phyloP scores from a whole-genome alignment of 1,140 invertebrate species.

The Diorhabda carinulata region DNA sequence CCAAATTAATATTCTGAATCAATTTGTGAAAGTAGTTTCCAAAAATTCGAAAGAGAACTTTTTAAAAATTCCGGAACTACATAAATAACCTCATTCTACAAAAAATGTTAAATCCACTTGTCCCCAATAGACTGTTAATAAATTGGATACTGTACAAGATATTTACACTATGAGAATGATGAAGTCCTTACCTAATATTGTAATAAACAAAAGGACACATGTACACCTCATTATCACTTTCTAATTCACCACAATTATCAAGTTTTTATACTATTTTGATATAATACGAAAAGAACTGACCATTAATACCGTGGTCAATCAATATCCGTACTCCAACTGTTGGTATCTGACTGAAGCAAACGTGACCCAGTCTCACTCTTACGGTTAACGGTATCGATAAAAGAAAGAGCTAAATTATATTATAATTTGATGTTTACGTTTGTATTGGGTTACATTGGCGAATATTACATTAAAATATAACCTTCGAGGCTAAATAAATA shows the following conservation, averaged over 20 bases:
- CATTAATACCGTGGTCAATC: not conserved
- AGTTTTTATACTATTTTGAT: not conserved
- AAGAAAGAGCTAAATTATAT: not conserved
- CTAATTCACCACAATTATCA: not conserved
- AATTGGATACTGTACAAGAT: not conserved
- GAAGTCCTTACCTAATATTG: not conserved
- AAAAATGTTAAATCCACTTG: not conserved
- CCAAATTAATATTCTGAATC: too few relatives aligned
- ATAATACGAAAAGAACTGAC: not conserved
- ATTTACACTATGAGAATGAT: not conserved
- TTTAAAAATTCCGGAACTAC: not conserved
- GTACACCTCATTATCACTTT: not conserved
- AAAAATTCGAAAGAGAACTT: not conserved
- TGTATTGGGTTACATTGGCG: not conserved
- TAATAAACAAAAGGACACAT: not conserved
- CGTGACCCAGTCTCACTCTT: constrained; percentile 1
- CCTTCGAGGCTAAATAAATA: not conserved
- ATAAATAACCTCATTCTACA: not conserved
- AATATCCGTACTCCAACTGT: not conserved
- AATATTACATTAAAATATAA: not conserved
- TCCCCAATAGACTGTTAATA: not conserved
- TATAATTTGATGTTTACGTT: constrained; percentile 1
- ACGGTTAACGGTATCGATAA: constrained; percentile 2
- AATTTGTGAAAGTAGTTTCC: too few relatives aligned
- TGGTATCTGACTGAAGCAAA: not conserved